phyloP scores from a whole-genome alignment of 2,113 vertebrate species.

The Oxygymnocypris stewartii region DNA sequence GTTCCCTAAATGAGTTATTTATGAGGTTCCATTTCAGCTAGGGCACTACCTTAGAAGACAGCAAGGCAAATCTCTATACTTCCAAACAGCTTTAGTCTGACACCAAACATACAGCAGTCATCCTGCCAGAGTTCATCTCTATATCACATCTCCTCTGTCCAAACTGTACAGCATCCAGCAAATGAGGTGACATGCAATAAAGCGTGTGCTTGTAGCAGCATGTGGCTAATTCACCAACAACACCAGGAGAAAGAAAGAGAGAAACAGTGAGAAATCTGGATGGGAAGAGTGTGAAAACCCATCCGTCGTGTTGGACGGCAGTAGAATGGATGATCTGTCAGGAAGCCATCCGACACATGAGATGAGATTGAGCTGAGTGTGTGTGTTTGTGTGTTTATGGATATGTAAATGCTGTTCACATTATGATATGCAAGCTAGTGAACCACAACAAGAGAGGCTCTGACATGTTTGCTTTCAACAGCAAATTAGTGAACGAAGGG shows the following conservation, averaged over 20 bases:
- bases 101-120: background rate
- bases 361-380: conserved; percentile 51
- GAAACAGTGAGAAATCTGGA: conserved; percentile 37
- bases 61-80: background rate
- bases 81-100: background rate
- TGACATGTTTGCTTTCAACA: conserved; percentile 69
- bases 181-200: conserved; percentile 33
- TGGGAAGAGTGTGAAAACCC: conserved; percentile 41
- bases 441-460: conserved; percentile 63
- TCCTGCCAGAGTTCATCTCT: background rate
- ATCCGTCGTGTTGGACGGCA: conserved; percentile 53
- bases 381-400: conserved; percentile 52
- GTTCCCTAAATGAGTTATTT: background rate
- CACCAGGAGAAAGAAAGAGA: conserved; percentile 41
- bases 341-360: conserved; percentile 51
- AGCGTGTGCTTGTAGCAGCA: conserved; percentile 15
- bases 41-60: background rate
- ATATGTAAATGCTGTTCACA: conserved; percentile 64
- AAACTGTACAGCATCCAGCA: background rate
- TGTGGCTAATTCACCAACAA: conserved; percentile 41
- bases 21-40: background rate
- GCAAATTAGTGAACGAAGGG: conserved; percentile 66
- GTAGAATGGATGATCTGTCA: conserved; percentile 59
- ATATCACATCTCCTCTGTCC: conserved; percentile 25
- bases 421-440: conserved; percentile 65